These are phyloP conservation scores for Atrina japonica DNA, from an alignment of 2,888 invertebrate species.

Conservation along the genomic window DNA sequence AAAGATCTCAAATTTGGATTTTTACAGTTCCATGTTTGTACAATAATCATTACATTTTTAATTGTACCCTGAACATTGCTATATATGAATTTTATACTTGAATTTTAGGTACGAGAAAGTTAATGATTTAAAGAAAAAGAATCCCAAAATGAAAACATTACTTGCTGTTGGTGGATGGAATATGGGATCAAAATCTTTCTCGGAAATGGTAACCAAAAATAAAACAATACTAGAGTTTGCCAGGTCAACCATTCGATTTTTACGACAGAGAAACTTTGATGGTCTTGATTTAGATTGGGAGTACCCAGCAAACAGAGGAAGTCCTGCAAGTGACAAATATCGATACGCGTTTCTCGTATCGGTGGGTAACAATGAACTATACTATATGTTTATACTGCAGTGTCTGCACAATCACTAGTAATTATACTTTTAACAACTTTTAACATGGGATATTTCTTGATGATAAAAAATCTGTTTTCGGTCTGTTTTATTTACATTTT, in stretches of 20 bases:
- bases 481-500: too few relatives aligned
- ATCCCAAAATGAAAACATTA: slow-evolving; percentile 32
- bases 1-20: too few relatives aligned
- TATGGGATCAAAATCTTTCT: slow-evolving; percentile 41
- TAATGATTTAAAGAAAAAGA: slow-evolving; percentile 34
- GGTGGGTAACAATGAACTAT: slow-evolving; percentile 48
- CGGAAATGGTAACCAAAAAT: slow-evolving; percentile 32
- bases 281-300: slow-evolving; percentile 97
- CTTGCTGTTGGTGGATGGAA: slow-evolving; percentile 45
- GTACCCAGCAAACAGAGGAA: slow-evolving; percentile 85
- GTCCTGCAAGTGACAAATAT: slow-evolving; percentile 73
- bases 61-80: too few relatives aligned
- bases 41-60: too few relatives aligned
- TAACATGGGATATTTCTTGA: too few relatives aligned
- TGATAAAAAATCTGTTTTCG: too few relatives aligned
- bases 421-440: too few relatives aligned
- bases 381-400: too few relatives aligned
- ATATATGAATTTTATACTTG: too few relatives aligned
- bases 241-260: slow-evolving; percentile 41
- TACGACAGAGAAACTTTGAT: slow-evolving; percentile 85
- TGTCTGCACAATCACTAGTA: too few relatives aligned
- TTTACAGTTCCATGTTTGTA: too few relatives aligned
- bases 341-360: slow-evolving; percentile 67
- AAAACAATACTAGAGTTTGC: slow-evolving; percentile 26
- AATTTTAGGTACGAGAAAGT: slow-evolving; percentile 38